Base-by-base conservation (phyloP, 2,888 invertebrate genomes). In the Pristionchus exspectatus region DNA sequence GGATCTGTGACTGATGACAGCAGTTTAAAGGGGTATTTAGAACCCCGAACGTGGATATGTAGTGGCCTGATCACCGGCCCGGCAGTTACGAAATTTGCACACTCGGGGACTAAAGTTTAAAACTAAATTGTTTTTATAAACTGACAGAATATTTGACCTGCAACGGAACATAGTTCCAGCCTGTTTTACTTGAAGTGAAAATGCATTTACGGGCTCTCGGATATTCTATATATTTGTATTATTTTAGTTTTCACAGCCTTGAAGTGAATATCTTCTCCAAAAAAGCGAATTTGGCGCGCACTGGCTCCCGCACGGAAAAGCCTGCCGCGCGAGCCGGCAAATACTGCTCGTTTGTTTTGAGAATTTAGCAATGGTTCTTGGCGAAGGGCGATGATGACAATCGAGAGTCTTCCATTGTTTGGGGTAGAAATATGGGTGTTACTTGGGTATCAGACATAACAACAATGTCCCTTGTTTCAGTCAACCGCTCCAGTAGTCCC, bases 381-480 rank as follows among this genome's bases (percentile, higher is more conserved):
- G 50, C 74, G 33, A 69, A 33, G 30, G 44, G 44, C 18, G 27
- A 77, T 77, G 77, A 77, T 77, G 77, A 77, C 77, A 77, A 77
- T 77, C 77, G 77, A n/a, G 77, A 77, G 21, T 12, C 33, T 77
- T 77, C 77, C 77, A 77, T 66, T 33, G 18, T 12, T 77, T 77
- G 3, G 44, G 77, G 77, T 77, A 33, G 77, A 77, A 77, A 77
- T 77, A 27, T 44, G 50, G 21, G 44, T 44, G 44, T 44, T 44
- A 77, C 38, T 33, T 9, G 21, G 74, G 74, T n/a, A n/a, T 63
- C 63, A n/a, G 74, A 69, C 16, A 50, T 33, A 33, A 74, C 74
- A 77, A 44, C 77, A 77, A 77, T 77, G 77, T n/a, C 50, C n/a
- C 24, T 7, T 12, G 7, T 77, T 77, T 50, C 44, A 77, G 77